Base-by-base conservation (phyloP, 2,797 vertebrate genomes). In the Rhinichthys osculus region DNA sequence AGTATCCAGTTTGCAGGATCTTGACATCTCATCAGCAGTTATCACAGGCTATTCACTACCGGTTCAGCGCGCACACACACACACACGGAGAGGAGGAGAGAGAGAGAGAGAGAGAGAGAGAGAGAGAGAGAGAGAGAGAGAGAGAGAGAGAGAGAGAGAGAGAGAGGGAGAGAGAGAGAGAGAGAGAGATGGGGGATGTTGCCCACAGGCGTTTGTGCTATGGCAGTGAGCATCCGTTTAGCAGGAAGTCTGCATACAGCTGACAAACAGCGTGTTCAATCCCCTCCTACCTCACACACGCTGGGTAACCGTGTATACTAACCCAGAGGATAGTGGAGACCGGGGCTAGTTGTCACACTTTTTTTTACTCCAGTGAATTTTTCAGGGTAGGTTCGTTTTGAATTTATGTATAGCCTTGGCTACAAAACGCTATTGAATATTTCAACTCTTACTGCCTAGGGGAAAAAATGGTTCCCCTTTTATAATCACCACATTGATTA, bases 1-100 rank as follows among this genome's bases (percentile, higher is more conserved):
- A 82, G 81, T 59, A 82, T 85, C 30, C 44, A 30, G 77, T 64
- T 69, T 67, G 50, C 78, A 67, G 59, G 57, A 80, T 78, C 14
- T 40, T 76, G 86, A 88, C 89, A 84, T 82, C 81, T 88, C 83
- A 86, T 88, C 87, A 88, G 82, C 84, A 82, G 87, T 88, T 88
- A 87, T 85, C 87, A 72, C 71, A 70, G 59, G 67, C 77, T 66
- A 84, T 87, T 44, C 72, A 87, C 59, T 52, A 78, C 47, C 13
- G 44, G 72, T 82, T 83, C 84, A 85, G 86, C 52, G 27, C 71
- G 44, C 85, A 38, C 33, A 0, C 11, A 4, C 44, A 14, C 47
- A 16, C 47, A 50, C 47, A 50, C 47, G 44, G 82, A 79, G 71
- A 30, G 30, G 2, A 2, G 2, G 30, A 30, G 30, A 30, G 30